Conservation (phyloP, 2,797 vertebrate species). For the Neostethus bicornis region DNA sequence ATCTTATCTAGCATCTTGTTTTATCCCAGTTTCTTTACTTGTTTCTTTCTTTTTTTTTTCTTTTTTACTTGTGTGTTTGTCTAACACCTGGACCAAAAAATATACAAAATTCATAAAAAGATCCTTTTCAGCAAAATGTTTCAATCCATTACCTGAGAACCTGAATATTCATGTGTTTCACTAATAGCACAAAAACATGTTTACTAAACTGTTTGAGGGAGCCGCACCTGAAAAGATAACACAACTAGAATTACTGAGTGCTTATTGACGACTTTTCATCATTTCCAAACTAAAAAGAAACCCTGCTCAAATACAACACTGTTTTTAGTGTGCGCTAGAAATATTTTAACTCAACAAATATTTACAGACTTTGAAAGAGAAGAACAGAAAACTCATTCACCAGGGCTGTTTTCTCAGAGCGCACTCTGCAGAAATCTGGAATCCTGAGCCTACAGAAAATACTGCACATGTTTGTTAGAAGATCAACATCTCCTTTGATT, state of each 20-base stretch:
- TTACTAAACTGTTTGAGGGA: not conserved
- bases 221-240: not conserved
- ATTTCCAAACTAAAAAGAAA: conserved; percentile 6
- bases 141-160: not conserved
- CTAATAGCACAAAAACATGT: not conserved
- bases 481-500: conserved; percentile 1
- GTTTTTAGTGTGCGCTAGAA: not conserved
- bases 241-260: not conserved
- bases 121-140: not conserved
- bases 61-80: too few species aligned
- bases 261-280: not conserved
- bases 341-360: conserved; percentile 6
- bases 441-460: not conserved
- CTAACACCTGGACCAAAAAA: conserved; percentile 2
- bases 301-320: conserved; percentile 1
- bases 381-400: conserved; percentile 3
- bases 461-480: conserved; percentile 6
- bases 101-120: not conserved
- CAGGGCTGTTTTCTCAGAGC: not conserved
- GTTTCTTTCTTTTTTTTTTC: too few species aligned
- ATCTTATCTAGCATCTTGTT: too few species aligned
- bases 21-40: too few species aligned
- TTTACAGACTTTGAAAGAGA: conserved; percentile 1
- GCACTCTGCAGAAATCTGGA: not conserved
- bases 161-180: not conserved